Evolutionary conservation across 2,113 vertebrate species (phyloP).

Genomic region (Entomyzon cyanotis): DNA sequence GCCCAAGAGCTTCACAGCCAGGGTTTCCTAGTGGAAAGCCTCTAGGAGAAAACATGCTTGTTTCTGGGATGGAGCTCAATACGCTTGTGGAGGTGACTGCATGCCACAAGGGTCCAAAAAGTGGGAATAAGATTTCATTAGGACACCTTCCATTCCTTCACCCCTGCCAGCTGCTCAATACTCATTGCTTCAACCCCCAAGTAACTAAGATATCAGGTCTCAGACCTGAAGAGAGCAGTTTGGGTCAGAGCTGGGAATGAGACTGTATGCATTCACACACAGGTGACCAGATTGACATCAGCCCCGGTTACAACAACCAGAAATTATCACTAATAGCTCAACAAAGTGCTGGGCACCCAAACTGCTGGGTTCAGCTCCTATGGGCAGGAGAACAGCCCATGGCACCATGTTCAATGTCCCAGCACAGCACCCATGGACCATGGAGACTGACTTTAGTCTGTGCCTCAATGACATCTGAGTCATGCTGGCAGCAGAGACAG

Average conservation of each 20-base stretch:
- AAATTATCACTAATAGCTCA: not conserved
- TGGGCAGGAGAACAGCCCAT: not conserved
- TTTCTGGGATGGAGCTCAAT: not conserved
- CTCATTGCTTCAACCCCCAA: not conserved
- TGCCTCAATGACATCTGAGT: not conserved
- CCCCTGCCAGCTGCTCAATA: not conserved
- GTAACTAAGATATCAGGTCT: not conserved
- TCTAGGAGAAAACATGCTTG: not conserved
- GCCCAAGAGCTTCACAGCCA: not conserved
- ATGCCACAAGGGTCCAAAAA: not conserved
- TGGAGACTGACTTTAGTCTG: not conserved
- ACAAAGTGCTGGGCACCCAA: not conserved
- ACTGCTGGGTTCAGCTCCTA: not conserved
- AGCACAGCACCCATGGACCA: not conserved
- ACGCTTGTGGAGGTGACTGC: fast-evolving
- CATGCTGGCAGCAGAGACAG: not conserved
- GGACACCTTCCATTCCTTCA: not conserved
- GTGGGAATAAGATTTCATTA: not conserved
- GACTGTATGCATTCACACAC: fast-evolving
- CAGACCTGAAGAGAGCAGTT: not conserved
- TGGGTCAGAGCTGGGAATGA: not conserved
- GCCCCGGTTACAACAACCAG: not conserved
- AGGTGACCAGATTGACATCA: not conserved
- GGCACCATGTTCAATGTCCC: not conserved
- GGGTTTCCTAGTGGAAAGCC: not conserved